These are phyloP conservation scores for Caenorhabditis sinica DNA, from an alignment of 2,888 invertebrate genomes.

Conservation along the genomic window DNA sequence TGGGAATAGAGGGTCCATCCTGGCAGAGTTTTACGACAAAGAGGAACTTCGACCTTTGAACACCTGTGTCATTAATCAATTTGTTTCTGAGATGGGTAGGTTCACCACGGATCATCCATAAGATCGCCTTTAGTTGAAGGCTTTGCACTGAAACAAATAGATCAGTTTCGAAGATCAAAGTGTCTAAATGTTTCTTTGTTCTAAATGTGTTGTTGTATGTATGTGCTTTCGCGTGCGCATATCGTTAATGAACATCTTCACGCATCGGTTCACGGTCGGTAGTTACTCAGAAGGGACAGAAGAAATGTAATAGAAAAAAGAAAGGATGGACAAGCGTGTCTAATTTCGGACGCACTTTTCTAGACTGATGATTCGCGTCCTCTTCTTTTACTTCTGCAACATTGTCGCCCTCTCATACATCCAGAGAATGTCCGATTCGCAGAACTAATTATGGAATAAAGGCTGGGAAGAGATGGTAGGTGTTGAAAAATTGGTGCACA, in stretches of 20 bases:
- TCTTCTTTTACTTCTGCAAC: neutral
- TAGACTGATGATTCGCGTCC: constrained; percentile 23
- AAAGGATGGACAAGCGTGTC: constrained; percentile 55
- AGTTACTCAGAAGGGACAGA: constrained; percentile 44
- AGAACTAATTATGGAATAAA: neutral
- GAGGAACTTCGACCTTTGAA: neutral
- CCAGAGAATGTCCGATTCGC: neutral
- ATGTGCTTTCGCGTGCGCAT: constrained; percentile 33
- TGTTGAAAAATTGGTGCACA: neutral
- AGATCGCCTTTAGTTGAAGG: too few relatives aligned
- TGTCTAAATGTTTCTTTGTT: constrained; percentile 20
- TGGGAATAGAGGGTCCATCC: neutral
- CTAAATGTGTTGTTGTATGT: constrained; percentile 33
- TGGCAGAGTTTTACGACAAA: constrained; percentile 8
- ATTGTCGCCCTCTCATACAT: constrained; percentile 15
- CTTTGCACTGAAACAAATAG: too few relatives aligned
- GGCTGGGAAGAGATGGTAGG: neutral
- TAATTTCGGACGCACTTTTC: constrained; percentile 52
- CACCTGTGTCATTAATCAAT: constrained; percentile 4
- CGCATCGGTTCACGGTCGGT: constrained; percentile 56
- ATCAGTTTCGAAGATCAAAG: too few relatives aligned
- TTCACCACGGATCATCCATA: too few relatives aligned
- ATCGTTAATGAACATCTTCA: constrained; percentile 63
- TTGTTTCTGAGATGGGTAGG: too few relatives aligned
- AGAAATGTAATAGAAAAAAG: constrained; percentile 18